phyloP scores from a whole-genome alignment of 2,113 vertebrate genomes.

The Oryzias javanicus region DNA sequence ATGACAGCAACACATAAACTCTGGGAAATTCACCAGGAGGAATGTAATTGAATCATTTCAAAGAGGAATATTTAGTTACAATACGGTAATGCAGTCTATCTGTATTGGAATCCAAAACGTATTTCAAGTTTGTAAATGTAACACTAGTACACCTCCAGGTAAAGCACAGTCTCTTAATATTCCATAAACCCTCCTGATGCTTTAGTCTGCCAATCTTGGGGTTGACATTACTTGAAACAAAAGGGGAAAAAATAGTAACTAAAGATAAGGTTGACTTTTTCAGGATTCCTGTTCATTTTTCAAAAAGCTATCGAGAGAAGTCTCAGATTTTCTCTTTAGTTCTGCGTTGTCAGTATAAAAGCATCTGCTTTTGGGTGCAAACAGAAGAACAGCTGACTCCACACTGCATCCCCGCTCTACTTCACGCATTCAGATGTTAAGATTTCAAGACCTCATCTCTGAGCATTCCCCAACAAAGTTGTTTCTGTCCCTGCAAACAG shows the following conservation, averaged over 20 bases:
- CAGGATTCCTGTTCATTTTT: background rate
- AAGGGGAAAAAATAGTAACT: too few species aligned
- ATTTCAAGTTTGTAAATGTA: too few species aligned
- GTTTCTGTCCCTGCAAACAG: conserved; percentile 26
- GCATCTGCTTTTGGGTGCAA: conserved; percentile 24
- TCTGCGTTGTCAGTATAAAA: conserved; percentile 9
- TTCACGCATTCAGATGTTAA: conserved; percentile 40
- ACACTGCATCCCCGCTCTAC: conserved; percentile 24
- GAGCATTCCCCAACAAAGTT: conserved; percentile 30
- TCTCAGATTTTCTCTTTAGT: conserved; percentile 1
- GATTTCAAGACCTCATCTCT: conserved; percentile 30
- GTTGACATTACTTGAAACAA: too few species aligned
- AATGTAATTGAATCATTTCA: too few species aligned
- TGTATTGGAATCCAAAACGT: too few species aligned
- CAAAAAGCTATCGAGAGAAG: background rate
- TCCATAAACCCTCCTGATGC: too few species aligned
- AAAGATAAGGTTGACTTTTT: background rate
- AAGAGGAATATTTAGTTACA: too few species aligned
- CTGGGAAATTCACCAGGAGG: conserved; percentile 8
- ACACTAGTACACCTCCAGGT: too few species aligned
- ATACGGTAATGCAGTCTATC: too few species aligned
- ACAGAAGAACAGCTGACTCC: conserved; percentile 25
- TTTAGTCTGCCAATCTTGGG: too few species aligned
- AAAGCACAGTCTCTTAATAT: too few species aligned
- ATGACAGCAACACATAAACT: background rate